A percentile compares a stretch with the other conserved stretches of the same genome.
Evolutionary conservation across 2,888 invertebrate species (phyloP).

Genomic region (Oegoconia quadripuncta): DNA sequence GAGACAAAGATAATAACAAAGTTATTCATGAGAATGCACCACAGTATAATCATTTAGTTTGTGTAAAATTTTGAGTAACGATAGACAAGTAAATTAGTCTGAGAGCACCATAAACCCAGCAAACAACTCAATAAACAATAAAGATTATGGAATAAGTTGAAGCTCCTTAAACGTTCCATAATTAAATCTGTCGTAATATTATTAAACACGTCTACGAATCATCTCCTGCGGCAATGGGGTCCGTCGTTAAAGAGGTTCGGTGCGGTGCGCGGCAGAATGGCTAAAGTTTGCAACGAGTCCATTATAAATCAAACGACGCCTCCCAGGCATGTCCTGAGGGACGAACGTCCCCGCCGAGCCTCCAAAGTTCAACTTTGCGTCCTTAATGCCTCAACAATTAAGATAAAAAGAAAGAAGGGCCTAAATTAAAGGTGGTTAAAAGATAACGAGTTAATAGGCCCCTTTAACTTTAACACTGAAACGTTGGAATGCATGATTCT

Average conservation of each 20-base stretch:
- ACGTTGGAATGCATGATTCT: constrained; percentile 28
- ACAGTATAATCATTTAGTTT: constrained; percentile 26
- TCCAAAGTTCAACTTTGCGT: constrained; percentile 72
- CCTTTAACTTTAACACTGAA: constrained; percentile 52
- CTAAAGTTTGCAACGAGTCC: constrained; percentile 77
- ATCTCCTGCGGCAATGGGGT: constrained; percentile 75
- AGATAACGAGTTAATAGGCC: constrained; percentile 77
- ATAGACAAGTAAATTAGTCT: constrained; percentile 18
- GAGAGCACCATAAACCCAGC: too few relatives aligned
- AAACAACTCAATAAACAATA: constrained; percentile 51
- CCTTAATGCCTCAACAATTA: constrained; percentile 77
- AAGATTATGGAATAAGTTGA: constrained; percentile 58
- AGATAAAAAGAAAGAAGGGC: constrained; percentile 77
- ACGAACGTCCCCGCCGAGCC: constrained; percentile 66
- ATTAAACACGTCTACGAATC: constrained; percentile 78
- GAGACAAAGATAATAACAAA: neutral
- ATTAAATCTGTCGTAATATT: constrained; percentile 79
- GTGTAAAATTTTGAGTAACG: too few relatives aligned
- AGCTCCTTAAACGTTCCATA: constrained; percentile 71
- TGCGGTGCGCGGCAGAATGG: constrained; percentile 67
- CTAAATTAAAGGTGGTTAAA: constrained; percentile 77
- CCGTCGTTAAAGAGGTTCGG: constrained; percentile 75
- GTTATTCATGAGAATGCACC: neutral
- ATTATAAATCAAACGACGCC: constrained; percentile 80
- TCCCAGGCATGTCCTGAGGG: constrained; percentile 76